These are phyloP conservation scores for Serripes groenlandicus DNA, from an alignment of 2,888 invertebrate genomes.

Conservation along the genomic window DNA sequence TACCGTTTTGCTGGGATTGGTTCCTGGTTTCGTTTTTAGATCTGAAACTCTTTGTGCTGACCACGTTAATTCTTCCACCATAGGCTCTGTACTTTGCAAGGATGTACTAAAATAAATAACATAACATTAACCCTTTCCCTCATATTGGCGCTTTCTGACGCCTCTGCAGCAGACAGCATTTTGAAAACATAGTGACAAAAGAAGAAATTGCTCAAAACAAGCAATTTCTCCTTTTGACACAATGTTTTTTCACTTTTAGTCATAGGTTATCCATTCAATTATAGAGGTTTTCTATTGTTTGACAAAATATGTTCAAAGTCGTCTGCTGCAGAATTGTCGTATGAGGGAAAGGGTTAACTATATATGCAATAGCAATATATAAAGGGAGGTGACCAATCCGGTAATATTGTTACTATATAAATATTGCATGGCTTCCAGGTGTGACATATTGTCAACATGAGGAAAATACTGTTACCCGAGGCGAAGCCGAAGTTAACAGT, in stretches of 20 bases:
- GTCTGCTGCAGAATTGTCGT: no score
- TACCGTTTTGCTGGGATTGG: constrained; percentile 10
- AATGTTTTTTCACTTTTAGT: not conserved
- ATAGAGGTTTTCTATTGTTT: no score
- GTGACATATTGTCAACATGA: no score
- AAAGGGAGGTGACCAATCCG: no score
- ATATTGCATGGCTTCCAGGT: no score
- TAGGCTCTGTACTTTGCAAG: constrained; percentile 95
- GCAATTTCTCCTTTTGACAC: not conserved
- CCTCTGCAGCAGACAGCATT: not conserved
- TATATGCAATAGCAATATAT: no score
- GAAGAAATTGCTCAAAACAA: not conserved
- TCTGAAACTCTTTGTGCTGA: constrained; percentile 7
- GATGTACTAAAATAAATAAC: constrained; percentile 88
- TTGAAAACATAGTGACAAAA: not conserved
- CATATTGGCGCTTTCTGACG: not conserved
- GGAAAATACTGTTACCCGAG: no score
- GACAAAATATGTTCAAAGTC: no score
- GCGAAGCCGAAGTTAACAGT: no score
- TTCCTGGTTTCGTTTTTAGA: not conserved
- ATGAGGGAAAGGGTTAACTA: no score
- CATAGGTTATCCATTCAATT: no score
- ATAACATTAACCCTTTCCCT: not conserved
- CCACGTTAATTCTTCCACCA: constrained; percentile 89
- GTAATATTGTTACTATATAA: no score